Percentiles rank a stretch among this genome's conserved stretches.
Evolutionary conservation across 1,140 invertebrate species (phyloP).

Genomic region (Lanistes nyassanus): DNA sequence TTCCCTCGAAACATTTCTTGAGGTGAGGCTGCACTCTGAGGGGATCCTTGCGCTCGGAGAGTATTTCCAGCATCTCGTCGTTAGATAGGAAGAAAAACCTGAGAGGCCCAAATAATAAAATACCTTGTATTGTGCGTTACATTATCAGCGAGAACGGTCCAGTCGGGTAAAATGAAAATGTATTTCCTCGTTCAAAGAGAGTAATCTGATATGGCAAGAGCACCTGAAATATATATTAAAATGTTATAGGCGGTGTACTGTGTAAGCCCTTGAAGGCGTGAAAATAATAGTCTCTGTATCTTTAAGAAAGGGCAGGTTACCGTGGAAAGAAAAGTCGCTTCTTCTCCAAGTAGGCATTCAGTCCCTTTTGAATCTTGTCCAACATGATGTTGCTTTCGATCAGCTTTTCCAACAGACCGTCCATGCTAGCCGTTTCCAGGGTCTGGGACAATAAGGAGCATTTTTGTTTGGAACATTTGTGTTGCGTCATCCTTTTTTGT

Average conservation of each 20-base stretch:
- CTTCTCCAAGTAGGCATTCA: conserved; percentile 68
- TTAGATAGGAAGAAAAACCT: conserved; percentile 69
- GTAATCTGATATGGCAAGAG: no score
- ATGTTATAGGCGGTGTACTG: no score
- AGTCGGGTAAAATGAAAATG: not conserved
- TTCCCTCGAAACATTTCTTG: conserved; percentile 69
- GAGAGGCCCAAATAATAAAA: not conserved
- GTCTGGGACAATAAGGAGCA: conserved; percentile 43
- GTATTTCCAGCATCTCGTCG: conserved; percentile 69
- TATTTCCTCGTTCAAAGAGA: no score
- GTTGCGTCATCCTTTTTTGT: no score
- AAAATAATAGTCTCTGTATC: not conserved
- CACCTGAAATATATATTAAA: no score
- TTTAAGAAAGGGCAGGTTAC: conserved; percentile 19
- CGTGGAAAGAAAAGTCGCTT: conserved; percentile 68
- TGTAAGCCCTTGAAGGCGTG: no score
- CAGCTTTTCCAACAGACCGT: conserved; percentile 64
- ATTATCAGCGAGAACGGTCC: not conserved
- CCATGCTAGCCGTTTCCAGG: conserved; percentile 57
- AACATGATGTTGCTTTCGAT: conserved; percentile 64
- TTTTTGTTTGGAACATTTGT: no score
- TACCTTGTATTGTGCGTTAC: not conserved
- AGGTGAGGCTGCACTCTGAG: conserved; percentile 67
- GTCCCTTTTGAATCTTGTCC: conserved; percentile 68
- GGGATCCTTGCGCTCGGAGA: conserved; percentile 69